phyloP scores from a whole-genome alignment of 2,888 invertebrate genomes.

The Agriopis leucophaearia region DNA sequence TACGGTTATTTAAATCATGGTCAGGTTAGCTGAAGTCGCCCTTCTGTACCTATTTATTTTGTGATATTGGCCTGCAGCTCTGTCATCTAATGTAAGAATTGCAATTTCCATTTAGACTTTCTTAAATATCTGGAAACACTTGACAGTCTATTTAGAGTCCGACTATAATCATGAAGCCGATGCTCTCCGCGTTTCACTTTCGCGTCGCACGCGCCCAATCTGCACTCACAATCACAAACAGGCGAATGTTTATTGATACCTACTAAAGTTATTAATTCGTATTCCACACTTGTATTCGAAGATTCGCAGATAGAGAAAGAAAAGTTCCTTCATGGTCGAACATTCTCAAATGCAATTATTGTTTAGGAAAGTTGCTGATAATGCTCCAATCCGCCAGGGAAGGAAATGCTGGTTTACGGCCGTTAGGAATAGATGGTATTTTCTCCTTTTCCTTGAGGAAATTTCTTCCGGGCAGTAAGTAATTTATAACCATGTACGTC shows the following conservation, averaged over 20 bases:
- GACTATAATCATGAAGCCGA: slow-evolving; percentile 39
- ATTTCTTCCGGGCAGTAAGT: slow-evolving; percentile 15
- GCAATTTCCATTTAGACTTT: neutral
- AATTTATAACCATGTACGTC: slow-evolving; percentile 2
- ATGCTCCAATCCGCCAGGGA: slow-evolving; percentile 17
- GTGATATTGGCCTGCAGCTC: too few relatives aligned
- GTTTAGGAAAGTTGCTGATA: slow-evolving; percentile 35
- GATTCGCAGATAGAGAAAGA: slow-evolving; percentile 21
- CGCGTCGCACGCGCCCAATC: slow-evolving; percentile 62
- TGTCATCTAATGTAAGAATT: neutral
- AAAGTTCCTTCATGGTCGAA: slow-evolving; percentile 39
- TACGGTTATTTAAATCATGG: too few relatives aligned
- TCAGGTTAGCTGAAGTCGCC: too few relatives aligned
- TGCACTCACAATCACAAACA: slow-evolving; percentile 62
- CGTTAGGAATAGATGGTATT: neutral
- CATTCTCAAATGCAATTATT: slow-evolving; percentile 41
- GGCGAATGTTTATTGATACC: slow-evolving; percentile 60
- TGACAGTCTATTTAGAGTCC: neutral
- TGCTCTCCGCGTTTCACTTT: slow-evolving; percentile 73
- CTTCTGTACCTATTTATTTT: too few relatives aligned
- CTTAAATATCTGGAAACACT: neutral
- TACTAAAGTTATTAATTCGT: slow-evolving; percentile 42
- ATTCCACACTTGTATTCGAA: slow-evolving; percentile 39
- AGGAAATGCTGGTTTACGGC: slow-evolving; percentile 14
- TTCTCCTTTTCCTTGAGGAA: slow-evolving; percentile 6